A percentile compares a stretch with the other conserved stretches of the same genome.
phyloP scores from a whole-genome alignment of 1,140 invertebrate genomes.

The Drosophila simulans region DNA sequence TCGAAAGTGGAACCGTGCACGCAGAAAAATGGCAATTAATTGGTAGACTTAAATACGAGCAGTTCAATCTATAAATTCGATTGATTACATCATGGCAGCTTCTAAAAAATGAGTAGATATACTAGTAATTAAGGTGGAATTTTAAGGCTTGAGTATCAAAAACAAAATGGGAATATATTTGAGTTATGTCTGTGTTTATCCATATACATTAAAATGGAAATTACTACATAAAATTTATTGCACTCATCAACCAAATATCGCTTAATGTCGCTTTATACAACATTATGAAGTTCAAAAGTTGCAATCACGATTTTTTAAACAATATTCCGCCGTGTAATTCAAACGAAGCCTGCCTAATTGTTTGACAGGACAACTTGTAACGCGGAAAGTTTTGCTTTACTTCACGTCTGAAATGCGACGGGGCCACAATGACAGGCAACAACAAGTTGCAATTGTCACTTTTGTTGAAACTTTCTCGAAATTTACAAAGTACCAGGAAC shows the following conservation, averaged over 20 bases:
- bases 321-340: not conserved
- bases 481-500: slow-evolving; percentile 32
- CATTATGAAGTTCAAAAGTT: not conserved
- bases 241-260: no score
- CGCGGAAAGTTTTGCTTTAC: slow-evolving; percentile 51
- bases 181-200: no score
- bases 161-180: no score
- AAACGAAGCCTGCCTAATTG: slow-evolving; percentile 58
- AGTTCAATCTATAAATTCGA: no score
- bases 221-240: no score
- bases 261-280: not conserved
- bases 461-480: slow-evolving; percentile 49
- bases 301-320: not conserved
- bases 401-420: slow-evolving; percentile 36
- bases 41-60: no score
- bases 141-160: no score
- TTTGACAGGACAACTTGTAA: slow-evolving; percentile 63
- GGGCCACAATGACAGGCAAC: slow-evolving; percentile 43
- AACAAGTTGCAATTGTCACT: slow-evolving; percentile 67
- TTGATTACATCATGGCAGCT: no score
- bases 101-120: no score
- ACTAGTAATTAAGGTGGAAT: no score
- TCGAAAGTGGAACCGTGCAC: slow-evolving; percentile 6
- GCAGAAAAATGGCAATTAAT: not conserved
- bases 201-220: no score